These are phyloP conservation scores for Dastarcus helophoroides DNA, from an alignment of 2,888 invertebrate species.

Conservation along the genomic window DNA sequence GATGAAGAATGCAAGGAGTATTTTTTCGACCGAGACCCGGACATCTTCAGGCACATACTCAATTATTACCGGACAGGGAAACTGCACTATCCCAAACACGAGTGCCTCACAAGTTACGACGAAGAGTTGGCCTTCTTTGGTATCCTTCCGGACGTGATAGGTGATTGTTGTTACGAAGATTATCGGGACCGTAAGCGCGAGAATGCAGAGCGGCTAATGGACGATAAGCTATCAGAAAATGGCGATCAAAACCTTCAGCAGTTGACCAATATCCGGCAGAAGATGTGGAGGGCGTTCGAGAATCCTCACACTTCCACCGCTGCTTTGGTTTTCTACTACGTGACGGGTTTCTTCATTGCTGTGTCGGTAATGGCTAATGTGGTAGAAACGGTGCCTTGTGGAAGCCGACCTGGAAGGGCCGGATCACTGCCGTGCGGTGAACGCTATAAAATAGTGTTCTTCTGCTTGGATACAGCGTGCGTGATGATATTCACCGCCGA, in stretches of 20 bases:
- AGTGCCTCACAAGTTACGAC: conserved; percentile 97
- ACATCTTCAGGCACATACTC: conserved; percentile 88
- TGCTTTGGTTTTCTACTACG: conserved; percentile 99
- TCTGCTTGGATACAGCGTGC: conserved; percentile 98
- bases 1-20: conserved; percentile 97
- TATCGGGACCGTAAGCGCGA: conserved; percentile 98
- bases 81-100: conserved; percentile 97
- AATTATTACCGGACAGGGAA: conserved; percentile 99
- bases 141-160: conserved; percentile 91
- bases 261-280: conserved; percentile 78
- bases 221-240: conserved; percentile 89
- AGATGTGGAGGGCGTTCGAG: conserved; percentile 99
- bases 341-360: conserved; percentile 99
- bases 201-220: conserved; percentile 95
- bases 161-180: conserved; percentile 99
- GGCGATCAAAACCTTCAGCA: conserved; percentile 83
- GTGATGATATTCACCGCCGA: conserved; percentile 99
- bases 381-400: conserved; percentile 93
- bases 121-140: conserved; percentile 99
- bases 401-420: conserved; percentile 73
- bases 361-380: conserved; percentile 99
- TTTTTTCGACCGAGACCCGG: conserved; percentile 99
- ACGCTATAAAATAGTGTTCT: conserved; percentile 95
- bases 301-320: conserved; percentile 98
- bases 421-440: conserved; percentile 93